These are phyloP conservation scores for Cheilosia grossa DNA, from an alignment of 2,888 invertebrate genomes.

Conservation along the genomic window DNA sequence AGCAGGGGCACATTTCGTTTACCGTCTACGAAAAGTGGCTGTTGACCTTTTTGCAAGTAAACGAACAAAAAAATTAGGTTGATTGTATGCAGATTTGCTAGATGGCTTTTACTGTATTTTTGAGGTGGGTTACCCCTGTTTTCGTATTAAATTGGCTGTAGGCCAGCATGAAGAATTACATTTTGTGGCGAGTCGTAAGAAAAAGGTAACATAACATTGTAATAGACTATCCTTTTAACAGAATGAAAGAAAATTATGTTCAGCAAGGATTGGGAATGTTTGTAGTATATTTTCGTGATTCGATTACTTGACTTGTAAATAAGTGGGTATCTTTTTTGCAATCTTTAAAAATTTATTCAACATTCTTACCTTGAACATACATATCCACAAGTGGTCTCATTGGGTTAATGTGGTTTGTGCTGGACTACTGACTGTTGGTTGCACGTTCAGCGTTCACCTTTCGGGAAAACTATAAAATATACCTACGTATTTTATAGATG, in stretches of 20 bases:
- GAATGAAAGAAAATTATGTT: not conserved
- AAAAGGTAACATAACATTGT: conserved; percentile 31
- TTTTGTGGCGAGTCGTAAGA: conserved; percentile 5
- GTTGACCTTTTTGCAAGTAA: conserved; percentile 65
- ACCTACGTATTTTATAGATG: too few relatives aligned
- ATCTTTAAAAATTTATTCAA: too few relatives aligned
- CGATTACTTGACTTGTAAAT: too few relatives aligned
- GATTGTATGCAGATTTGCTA: conserved; percentile 73
- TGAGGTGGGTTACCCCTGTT: conserved; percentile 15
- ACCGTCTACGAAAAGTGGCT: conserved; percentile 61
- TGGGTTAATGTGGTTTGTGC: too few relatives aligned
- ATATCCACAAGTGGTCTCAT: too few relatives aligned
- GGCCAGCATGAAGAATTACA: conserved; percentile 49
- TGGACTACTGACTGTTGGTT: too few relatives aligned
- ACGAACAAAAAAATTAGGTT: conserved; percentile 67
- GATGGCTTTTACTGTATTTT: conserved; percentile 47
- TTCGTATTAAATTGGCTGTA: conserved; percentile 53
- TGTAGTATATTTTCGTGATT: too few relatives aligned
- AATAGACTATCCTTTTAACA: conserved; percentile 35
- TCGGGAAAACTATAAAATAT: too few relatives aligned
- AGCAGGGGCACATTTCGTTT: conserved; percentile 36
- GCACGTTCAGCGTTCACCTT: too few relatives aligned
- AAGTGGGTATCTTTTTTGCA: too few relatives aligned
- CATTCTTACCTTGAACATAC: too few relatives aligned
- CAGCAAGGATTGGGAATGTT: not conserved